Conservation (phyloP, 2,797 vertebrate genomes). For the Artibeus jamaicensis region DNA sequence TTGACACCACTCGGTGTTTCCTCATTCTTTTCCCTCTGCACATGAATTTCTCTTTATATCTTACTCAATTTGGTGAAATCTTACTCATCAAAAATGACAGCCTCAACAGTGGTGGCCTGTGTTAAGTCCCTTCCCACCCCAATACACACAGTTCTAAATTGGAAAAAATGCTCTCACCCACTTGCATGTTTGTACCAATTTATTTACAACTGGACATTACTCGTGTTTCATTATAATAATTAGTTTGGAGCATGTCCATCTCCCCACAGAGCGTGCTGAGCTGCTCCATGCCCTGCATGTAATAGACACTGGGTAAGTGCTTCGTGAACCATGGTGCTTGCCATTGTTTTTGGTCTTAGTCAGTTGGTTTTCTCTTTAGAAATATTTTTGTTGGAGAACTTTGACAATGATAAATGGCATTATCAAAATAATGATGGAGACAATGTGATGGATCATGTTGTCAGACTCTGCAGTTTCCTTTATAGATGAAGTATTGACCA, state of each 20-base stretch:
- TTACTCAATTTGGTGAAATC: background rate
- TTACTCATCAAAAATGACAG: background rate
- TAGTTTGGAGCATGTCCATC: background rate
- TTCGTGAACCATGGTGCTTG: background rate
- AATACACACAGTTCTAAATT: background rate
- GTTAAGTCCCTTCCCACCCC: background rate
- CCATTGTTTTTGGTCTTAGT: background rate
- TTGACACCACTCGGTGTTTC: background rate
- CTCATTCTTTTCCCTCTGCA: background rate
- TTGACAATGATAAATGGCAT: slow-evolving; percentile 59
- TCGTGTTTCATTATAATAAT: background rate
- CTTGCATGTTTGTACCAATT: background rate
- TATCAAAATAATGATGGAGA: slow-evolving; percentile 65
- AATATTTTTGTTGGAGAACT: slow-evolving; percentile 52
- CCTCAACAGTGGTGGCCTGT: background rate
- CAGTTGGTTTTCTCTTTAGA: slow-evolving; percentile 38
- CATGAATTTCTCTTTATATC: background rate
- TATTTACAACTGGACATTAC: background rate
- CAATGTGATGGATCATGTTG: slow-evolving; percentile 53
- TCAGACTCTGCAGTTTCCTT: slow-evolving; percentile 48
- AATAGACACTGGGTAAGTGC: background rate
- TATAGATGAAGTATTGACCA: slow-evolving; percentile 51
- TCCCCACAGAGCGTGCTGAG: background rate
- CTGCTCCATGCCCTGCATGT: background rate
- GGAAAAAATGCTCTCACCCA: background rate